Conservation (phyloP, 2,888 invertebrate species). For the Sipha maydis region DNA sequence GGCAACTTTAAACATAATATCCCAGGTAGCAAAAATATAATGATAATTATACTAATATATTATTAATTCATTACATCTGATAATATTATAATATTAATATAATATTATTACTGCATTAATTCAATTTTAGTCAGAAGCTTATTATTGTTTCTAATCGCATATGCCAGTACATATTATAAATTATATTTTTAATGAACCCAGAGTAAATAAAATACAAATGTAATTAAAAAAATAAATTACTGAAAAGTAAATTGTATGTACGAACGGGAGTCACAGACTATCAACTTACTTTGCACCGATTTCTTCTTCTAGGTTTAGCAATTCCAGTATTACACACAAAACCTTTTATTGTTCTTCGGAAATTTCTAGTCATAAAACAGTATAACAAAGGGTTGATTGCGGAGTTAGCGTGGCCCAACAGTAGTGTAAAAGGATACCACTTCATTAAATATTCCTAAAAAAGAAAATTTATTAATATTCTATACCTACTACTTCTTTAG, state of each 20-base stretch:
- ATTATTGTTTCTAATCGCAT: too few relatives aligned
- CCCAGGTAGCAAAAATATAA: too few relatives aligned
- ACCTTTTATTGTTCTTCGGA: constrained; percentile 75
- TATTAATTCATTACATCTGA: too few relatives aligned
- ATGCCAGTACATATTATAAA: too few relatives aligned
- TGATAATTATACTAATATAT: too few relatives aligned
- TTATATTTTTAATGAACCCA: too few relatives aligned
- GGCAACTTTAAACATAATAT: too few relatives aligned
- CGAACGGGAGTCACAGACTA: constrained; percentile 38
- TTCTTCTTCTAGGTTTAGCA: constrained; percentile 64
- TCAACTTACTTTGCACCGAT: constrained; percentile 66
- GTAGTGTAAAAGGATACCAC: constrained; percentile 70
- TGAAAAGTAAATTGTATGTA: not conserved
- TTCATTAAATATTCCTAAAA: constrained; percentile 42
- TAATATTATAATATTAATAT: too few relatives aligned
- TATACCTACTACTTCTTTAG: not conserved
- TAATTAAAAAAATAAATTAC: not conserved
- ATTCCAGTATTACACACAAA: constrained; percentile 69
- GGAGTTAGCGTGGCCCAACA: constrained; percentile 80
- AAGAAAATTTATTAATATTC: not conserved
- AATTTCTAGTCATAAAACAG: constrained; percentile 79
- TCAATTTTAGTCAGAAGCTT: too few relatives aligned
- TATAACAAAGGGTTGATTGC: constrained; percentile 82
- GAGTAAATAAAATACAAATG: too few relatives aligned
- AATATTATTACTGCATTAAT: too few relatives aligned